Evolutionary conservation across 2,113 vertebrate genomes (phyloP).

Genomic region (Glaucomys volans): DNA sequence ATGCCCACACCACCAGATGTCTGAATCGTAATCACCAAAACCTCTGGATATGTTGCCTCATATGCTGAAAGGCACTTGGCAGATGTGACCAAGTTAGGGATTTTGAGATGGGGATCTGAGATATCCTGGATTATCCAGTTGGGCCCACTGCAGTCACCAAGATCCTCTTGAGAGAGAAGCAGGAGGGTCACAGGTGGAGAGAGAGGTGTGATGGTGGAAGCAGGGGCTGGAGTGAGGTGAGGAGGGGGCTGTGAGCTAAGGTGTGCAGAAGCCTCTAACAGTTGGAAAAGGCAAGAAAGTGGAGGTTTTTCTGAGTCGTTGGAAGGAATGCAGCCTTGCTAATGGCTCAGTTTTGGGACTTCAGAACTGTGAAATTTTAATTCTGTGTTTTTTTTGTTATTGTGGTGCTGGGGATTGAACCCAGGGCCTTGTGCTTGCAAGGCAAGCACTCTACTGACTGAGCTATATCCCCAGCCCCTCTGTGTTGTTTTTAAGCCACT

Average conservation of each 20-base stretch:
- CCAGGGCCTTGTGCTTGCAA: too few species aligned
- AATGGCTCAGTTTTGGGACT: neutral
- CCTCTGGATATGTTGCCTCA: neutral
- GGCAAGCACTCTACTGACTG: too few species aligned
- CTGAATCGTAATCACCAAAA: neutral
- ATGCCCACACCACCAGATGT: neutral
- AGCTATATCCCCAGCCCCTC: too few species aligned
- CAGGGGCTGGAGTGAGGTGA: neutral
- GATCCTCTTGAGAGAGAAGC: neutral
- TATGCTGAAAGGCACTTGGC: neutral
- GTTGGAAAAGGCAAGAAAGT: neutral
- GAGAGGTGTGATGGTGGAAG: neutral
- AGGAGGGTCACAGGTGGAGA: neutral
- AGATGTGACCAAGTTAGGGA: slow-evolving; percentile 1
- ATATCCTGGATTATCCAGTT: neutral
- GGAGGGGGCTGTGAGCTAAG: neutral
- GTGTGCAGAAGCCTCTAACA: neutral
- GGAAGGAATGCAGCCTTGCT: neutral
- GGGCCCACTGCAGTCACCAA: neutral
- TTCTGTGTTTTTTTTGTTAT: slow-evolving; percentile 24
- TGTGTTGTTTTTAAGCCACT: slow-evolving; percentile 31
- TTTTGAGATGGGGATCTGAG: neutral
- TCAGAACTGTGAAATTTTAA: neutral
- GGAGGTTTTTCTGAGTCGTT: neutral
- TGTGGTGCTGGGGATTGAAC: too few species aligned